Base-by-base conservation (phyloP, 2,113 vertebrate species). In the Suncus etruscus region DNA sequence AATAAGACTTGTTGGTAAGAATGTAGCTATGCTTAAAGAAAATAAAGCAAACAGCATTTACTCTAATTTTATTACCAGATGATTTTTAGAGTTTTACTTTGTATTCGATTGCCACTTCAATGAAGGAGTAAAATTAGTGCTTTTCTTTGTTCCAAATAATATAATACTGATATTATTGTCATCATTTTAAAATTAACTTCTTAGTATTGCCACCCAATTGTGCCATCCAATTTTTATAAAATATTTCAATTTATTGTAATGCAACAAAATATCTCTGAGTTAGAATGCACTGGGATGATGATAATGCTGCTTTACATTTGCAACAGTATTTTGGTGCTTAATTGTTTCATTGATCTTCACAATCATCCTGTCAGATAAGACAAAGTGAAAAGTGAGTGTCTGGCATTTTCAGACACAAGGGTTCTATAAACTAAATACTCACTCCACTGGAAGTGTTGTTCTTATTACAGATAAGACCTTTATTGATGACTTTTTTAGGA, bases 1-100 rank as follows among this genome's bases (percentile, higher is more conserved):
- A 95, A 98, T 99, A 97, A 98, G 99, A 63, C 99, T 99, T 77
- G 99, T 99, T 69, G 99, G 99, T 99, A 97, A 95, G 99, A 98
- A 96, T 54, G n/a, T 45, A 20, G 7, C n/a, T 6, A 15, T 16
- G 82, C 82, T 86, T 27, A 1, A 29, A 91, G 61, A 58, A 9
- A 74, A 8, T 89, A 39, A 61, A 74, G 12, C 61, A 27, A 0
- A 92, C 91, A 47, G 1, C 7, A 61, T 61, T 61, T 61, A 22
- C 2, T 61, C 58, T 61, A 61, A 1, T 31, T 77, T 82, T 94
- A 82, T 79, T 93, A 61, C 10, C 15, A 29, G 76, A 39, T 79
- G 48, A 31, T 73, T 92, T 90, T 92, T 84, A 8, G 29, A 25
- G 8, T 83, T 90, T 80, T 45, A n/a, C 83, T 90, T 70, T 63